Evolutionary conservation across 2,888 invertebrate genomes (phyloP), one percentile per base, ranked within the genome.

Genomic region (Philonicus albiceps): DNA sequence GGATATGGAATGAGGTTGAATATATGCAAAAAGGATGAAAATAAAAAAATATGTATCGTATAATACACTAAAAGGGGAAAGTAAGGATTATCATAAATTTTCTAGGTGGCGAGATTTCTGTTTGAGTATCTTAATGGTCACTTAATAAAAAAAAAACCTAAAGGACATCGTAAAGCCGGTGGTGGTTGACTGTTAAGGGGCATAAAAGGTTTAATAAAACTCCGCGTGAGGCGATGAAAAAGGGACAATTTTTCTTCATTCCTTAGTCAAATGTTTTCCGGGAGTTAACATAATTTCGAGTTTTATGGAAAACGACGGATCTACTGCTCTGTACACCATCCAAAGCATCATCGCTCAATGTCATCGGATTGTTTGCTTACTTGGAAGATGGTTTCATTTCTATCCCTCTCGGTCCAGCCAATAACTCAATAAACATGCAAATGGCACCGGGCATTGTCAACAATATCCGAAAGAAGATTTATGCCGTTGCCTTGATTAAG

Each of bases 401-500:
- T 11, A 8, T 64, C 64, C 64, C 64, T 27, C 27, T 11, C 27
- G 2, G 31, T 31, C 64, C 37, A 11, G 64, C 72, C 37, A 64
- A 83, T 83, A 72, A 83, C 83, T 83, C 72, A 83, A 83, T 83
- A 83, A 83, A 83, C 72, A 83, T 83, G 83, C 83, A 83, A 83
- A 83, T 83, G 31, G 40, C 37, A 83, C 49, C 37, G 27, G 34
- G 34, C 55, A 64, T 34, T 83, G 83, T 83, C 83, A 83, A 83
- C 83, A 83, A 40, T 34, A 64, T 64, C 64, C 83, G 31, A 3
- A 19, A 30, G 31, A 22, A 64, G 72, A 83, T 83, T 83, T 83
- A 83, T 83, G 64, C 37, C 40, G 64, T 37, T 22, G 83, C 72
- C 16, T 64, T 83, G 83, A 83, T 83, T 83, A 83, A 83, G 83